Percentiles rank a stretch among this genome's conserved stretches.
Evolutionary conservation across 2,797 vertebrate genomes (phyloP).

Genomic region (Melanotaenia boesemani): DNA sequence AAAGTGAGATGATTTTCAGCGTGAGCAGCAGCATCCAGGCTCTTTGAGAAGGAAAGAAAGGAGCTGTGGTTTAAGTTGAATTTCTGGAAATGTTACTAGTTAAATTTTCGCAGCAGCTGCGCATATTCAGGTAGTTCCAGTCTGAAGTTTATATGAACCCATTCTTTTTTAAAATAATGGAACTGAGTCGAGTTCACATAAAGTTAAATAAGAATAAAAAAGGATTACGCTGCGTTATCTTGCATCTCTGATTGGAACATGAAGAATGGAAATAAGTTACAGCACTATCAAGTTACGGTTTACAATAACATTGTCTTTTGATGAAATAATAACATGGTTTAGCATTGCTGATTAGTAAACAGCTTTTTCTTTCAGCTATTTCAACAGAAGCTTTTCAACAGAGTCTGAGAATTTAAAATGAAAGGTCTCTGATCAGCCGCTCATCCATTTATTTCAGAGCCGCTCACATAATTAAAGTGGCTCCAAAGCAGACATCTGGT

Average conservation of each 20-base stretch:
- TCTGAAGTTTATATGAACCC: neutral
- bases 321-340: neutral
- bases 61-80: too few relatives aligned
- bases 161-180: neutral
- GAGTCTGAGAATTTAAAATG: conserved; percentile 18
- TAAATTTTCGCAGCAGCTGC: neutral
- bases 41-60: too few relatives aligned
- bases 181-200: neutral
- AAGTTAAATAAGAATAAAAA: neutral
- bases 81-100: too few relatives aligned
- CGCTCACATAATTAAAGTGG: conserved; percentile 42
- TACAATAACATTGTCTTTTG: neutral
- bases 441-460: conserved; percentile 40
- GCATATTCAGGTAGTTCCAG: neutral
- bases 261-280: neutral
- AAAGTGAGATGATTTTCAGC: too few relatives aligned
- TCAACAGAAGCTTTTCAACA: conserved; percentile 11
- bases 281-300: neutral
- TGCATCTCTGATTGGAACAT: neutral
- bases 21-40: too few relatives aligned
- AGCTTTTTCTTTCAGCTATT: neutral
- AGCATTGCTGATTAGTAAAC: conserved; percentile 14
- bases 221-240: neutral
- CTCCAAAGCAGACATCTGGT: conserved; percentile 60
- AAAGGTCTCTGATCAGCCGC: conserved; percentile 40